phyloP scores from a whole-genome alignment of 2,113 vertebrate genomes.

The Bubo scandiacus region DNA sequence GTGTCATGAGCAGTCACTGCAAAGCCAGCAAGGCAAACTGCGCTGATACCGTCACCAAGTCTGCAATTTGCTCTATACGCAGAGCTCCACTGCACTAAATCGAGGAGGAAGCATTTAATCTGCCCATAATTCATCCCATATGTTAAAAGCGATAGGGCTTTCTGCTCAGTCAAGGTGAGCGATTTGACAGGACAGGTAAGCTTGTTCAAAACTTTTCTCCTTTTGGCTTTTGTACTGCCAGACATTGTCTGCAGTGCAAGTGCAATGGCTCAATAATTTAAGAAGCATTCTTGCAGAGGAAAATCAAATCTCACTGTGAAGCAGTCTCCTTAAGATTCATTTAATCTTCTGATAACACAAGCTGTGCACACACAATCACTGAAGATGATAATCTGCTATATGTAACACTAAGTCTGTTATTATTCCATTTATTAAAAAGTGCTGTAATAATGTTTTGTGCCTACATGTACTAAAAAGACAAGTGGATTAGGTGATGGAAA shows the following conservation, averaged over 20 bases:
- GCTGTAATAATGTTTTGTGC: background rate
- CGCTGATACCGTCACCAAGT: fast-evolving
- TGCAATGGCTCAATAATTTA: background rate
- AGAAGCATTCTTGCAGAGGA: background rate
- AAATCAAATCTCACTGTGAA: conserved; percentile 17
- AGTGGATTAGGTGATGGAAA: conserved; percentile 39
- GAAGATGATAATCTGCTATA: conserved; percentile 44
- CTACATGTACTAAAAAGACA: conserved; percentile 10
- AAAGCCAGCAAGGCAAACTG: background rate
- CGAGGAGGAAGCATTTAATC: background rate
- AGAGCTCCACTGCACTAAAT: background rate
- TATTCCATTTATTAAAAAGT: conserved; percentile 51
- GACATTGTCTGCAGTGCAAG: background rate
- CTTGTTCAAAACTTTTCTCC: background rate
- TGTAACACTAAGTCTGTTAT: conserved; percentile 35
- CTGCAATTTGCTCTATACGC: fast-evolving
- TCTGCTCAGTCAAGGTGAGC: background rate
- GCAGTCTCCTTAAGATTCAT: conserved; percentile 24
- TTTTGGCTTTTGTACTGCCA: background rate
- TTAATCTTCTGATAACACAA: conserved; percentile 54
- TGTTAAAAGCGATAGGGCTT: background rate
- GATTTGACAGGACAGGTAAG: background rate
- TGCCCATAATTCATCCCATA: background rate
- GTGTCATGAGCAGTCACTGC: background rate
- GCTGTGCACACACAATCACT: conserved; percentile 35